Evolutionary conservation across 2,888 invertebrate species (phyloP).

Genomic region (Megastigmus dorsalis): DNA sequence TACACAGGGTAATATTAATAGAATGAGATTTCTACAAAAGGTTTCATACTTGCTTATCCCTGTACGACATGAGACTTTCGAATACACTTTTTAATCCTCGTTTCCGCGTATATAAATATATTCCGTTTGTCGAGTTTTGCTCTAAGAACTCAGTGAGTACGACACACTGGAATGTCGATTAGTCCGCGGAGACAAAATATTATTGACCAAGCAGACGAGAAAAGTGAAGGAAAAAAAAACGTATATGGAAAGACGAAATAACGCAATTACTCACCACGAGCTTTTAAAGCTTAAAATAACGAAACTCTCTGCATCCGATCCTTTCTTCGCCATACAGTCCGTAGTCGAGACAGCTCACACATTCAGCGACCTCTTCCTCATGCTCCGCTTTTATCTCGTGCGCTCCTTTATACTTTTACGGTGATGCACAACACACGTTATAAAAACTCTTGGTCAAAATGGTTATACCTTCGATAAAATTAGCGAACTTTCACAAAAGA

Average conservation of each 20-base stretch:
- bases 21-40: no score
- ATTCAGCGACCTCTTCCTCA: background rate
- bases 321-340: conserved; percentile 50
- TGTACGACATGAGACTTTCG: no score
- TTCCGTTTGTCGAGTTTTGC: no score
- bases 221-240: conserved; percentile 16
- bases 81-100: no score
- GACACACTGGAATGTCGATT: conserved; percentile 40
- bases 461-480: background rate
- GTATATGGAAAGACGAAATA: background rate
- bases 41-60: no score
- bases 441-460: background rate
- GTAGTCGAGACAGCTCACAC: no score
- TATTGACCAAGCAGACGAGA: conserved; percentile 38
- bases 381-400: background rate
- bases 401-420: background rate
- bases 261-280: conserved; percentile 53
- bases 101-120: no score
- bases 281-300: conserved; percentile 55
- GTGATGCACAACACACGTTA: conserved; percentile 24
- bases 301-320: conserved; percentile 23
- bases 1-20: no score
- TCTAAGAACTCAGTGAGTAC: no score
- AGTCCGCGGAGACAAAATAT: conserved; percentile 56
- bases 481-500: no score